Conservation (phyloP, 2,797 vertebrate species). For the Chiroxiphia lanceolata region DNA sequence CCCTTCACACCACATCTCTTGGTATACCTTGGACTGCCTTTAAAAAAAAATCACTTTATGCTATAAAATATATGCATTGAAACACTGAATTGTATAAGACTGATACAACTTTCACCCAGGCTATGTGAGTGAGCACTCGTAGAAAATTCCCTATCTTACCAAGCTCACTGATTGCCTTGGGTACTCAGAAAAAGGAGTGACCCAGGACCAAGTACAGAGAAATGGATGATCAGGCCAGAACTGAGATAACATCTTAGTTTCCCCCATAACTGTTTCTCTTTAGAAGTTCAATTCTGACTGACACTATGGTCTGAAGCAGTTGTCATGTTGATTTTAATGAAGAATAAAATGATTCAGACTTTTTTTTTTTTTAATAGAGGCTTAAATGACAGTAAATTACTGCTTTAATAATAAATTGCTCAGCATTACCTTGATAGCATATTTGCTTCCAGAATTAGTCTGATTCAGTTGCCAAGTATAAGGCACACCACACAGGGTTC, state of each 20-base stretch:
- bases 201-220: not conserved
- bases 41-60: not conserved
- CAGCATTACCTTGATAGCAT: not conserved
- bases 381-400: not conserved
- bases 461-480: not conserved
- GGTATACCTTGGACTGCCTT: not conserved
- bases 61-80: not conserved
- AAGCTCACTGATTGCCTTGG: fast-evolving
- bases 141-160: not conserved
- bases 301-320: not conserved
- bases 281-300: not conserved
- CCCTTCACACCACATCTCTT: not conserved
- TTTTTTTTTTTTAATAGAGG: not conserved
- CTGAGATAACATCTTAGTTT: not conserved
- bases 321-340: not conserved
- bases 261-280: not conserved
- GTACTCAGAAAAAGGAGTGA: not conserved
- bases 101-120: not conserved
- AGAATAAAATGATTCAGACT: not conserved
- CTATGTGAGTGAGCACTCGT: not conserved
- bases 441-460: constrained; percentile 7
- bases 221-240: not conserved
- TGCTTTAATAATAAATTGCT: not conserved
- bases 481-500: not conserved
- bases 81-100: not conserved